Evolutionary conservation across 1,140 invertebrate genomes (phyloP), one percentile per base, ranked within the genome.

Genomic region (Thaumatotibia leucotreta): DNA sequence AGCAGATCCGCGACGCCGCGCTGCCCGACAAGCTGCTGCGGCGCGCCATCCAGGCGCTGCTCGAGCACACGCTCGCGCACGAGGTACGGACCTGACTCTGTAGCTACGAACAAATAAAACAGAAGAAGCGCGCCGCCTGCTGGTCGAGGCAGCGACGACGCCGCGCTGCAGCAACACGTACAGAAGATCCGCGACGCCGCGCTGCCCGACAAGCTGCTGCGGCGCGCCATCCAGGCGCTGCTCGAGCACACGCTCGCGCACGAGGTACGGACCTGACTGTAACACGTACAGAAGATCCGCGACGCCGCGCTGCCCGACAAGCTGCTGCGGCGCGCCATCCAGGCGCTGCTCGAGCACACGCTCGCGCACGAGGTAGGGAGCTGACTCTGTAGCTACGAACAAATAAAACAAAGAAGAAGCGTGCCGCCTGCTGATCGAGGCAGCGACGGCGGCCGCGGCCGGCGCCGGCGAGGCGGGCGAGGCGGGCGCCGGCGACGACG

Each of bases 321-420:
- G 27, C 27, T 29, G 27, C 27, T 29, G 27, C 27, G 27, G 2
- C 27, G 27, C 27, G 27, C 27, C 27, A 29, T 29, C 27, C 27
- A 29, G 27, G 27, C 27, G 27, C 27, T 29, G 27, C 27, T 29
- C 2, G 27, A 29, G 27, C 27, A 29, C 27, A 29, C 27, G 27
- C 27, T 29, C 2, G 27, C 27, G 27, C 27, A 29, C 27, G 27
- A 29, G 27, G 27, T 29, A 29, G 2, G 27, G 2, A 29, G 2
- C 2, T 29, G n/a, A n/a, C n/a, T n/a, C n/a, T n/a, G n/a, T n/a
- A n/a, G n/a, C n/a, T n/a, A n/a, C n/a, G n/a, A n/a, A n/a, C n/a
- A n/a, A n/a, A n/a, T n/a, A n/a, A n/a, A 84, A 77, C 74, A 86
- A 86, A 69, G 84, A 88, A 68, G 85, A 88, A 64, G 85, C 82